phyloP scores from a whole-genome alignment of 2,797 vertebrate genomes.

The Smutsia temminckii region DNA sequence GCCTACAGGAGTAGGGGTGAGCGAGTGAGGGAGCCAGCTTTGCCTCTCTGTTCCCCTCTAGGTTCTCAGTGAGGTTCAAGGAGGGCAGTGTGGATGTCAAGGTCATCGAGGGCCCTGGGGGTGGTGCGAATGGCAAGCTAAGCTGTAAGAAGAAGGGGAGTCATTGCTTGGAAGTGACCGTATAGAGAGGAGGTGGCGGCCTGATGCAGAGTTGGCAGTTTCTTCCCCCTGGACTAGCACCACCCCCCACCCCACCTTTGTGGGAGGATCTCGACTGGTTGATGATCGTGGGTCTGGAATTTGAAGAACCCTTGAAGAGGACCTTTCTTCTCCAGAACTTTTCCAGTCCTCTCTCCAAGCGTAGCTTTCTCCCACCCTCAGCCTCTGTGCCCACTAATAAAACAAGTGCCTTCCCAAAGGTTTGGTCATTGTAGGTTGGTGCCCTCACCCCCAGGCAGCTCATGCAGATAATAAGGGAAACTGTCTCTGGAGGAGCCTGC shows the following conservation, averaged over 20 bases:
- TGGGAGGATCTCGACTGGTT: not conserved
- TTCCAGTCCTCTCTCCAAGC: not conserved
- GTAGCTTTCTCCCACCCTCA: not conserved
- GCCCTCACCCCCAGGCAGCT: not conserved
- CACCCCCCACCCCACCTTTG: not conserved
- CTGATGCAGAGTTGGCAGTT: not conserved
- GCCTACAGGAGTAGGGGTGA: not conserved
- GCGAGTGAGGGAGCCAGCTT: not conserved
- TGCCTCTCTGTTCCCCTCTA: conserved; percentile 45
- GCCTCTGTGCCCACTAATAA: conserved; percentile 60
- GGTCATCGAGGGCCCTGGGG: conserved; percentile 74
- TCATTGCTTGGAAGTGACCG: conserved; percentile 81
- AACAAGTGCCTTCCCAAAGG: conserved; percentile 7
- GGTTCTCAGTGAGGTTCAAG: conserved; percentile 83
- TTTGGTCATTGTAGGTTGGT: not conserved
- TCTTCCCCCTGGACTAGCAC: not conserved
- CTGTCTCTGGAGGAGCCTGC: conserved; percentile 64
- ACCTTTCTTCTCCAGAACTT: not conserved
- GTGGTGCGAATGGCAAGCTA: not conserved
- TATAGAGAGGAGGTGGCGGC: conserved; percentile 67
- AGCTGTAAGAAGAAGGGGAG: conserved; percentile 84
- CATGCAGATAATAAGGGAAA: conserved; percentile 68
- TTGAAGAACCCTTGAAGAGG: conserved; percentile 30
- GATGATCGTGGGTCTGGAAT: too few species aligned
- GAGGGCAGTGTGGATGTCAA: conserved; percentile 79